A percentile compares a stretch with the other conserved stretches of the same genome.
phyloP scores from a whole-genome alignment of 2,797 vertebrate species.

The Hippocampus kuda region DNA sequence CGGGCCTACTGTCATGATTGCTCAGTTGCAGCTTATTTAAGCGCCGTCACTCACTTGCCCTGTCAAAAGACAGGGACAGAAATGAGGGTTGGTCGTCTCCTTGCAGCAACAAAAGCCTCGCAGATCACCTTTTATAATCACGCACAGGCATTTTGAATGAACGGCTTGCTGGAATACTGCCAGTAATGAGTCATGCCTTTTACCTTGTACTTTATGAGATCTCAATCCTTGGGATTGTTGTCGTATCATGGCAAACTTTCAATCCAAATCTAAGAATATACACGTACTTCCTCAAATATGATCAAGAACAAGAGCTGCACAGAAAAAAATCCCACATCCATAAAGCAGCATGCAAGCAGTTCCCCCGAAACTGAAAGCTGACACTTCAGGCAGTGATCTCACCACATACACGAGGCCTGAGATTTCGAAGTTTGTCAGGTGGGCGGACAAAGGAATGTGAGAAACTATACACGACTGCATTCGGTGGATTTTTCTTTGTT shows the following conservation, averaged over 20 bases:
- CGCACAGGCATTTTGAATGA: not conserved
- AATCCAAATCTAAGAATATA: not conserved
- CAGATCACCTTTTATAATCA: not conserved
- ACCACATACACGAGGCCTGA: slow-evolving; percentile 27
- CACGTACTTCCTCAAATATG: not conserved
- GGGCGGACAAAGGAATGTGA: not conserved
- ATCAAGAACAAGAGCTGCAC: not conserved
- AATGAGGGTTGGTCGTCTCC: not conserved
- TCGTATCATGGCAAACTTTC: not conserved
- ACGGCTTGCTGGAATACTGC: not conserved
- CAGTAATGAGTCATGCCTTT: not conserved
- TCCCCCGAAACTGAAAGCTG: not conserved
- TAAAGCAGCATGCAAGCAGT: not conserved
- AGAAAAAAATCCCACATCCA: not conserved
- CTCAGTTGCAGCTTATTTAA: not conserved
- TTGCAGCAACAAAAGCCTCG: not conserved
- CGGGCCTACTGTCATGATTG: not conserved
- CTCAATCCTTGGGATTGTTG: not conserved
- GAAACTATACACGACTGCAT: not conserved
- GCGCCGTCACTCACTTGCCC: not conserved
- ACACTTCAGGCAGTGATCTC: slow-evolving; percentile 49
- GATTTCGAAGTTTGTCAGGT: slow-evolving; percentile 38
- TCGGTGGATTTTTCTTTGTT: not conserved
- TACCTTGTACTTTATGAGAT: not conserved
- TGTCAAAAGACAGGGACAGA: not conserved